Percentiles rank a stretch among this genome's conserved stretches.
Evolutionary conservation across 2,797 vertebrate genomes (phyloP).

Genomic region (Peromyscus aztecus): DNA sequence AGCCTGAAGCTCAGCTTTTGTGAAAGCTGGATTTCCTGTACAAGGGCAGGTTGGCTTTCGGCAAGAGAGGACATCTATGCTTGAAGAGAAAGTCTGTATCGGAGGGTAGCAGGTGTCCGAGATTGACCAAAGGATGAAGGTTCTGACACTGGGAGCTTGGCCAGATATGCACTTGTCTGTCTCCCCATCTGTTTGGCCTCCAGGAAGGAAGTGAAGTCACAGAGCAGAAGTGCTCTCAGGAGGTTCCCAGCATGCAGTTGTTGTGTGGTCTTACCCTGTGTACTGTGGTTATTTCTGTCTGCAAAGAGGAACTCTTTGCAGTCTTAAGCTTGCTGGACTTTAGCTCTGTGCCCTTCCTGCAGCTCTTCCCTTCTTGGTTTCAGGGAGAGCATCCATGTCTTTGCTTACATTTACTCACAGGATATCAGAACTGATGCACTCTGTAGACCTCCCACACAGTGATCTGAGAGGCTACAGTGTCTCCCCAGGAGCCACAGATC

Average conservation of each 20-base stretch:
- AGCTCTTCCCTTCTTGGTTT: neutral
- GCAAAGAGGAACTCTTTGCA: neutral
- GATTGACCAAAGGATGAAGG: neutral
- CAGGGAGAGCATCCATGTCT: accelerated
- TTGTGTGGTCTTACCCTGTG: neutral
- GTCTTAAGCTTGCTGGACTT: neutral
- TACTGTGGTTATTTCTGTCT: neutral
- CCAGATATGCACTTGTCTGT: neutral
- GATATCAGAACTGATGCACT: neutral
- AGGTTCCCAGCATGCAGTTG: neutral
- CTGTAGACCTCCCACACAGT: neutral
- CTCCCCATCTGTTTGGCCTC: neutral
- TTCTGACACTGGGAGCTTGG: neutral
- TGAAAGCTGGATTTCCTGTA: neutral
- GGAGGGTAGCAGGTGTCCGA: neutral
- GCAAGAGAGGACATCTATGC: neutral
- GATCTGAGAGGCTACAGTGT: neutral
- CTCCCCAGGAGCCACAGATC: neutral
- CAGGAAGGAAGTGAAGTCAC: neutral
- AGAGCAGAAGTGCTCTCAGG: neutral
- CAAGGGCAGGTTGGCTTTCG: neutral
- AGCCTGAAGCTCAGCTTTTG: neutral
- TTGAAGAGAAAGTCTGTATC: neutral
- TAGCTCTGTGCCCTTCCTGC: no score
- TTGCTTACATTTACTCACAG: neutral